Evolutionary conservation across 2,888 invertebrate species (phyloP), one percentile per base, ranked within the genome.

Genomic region (Listrodromus nycthemerus): DNA sequence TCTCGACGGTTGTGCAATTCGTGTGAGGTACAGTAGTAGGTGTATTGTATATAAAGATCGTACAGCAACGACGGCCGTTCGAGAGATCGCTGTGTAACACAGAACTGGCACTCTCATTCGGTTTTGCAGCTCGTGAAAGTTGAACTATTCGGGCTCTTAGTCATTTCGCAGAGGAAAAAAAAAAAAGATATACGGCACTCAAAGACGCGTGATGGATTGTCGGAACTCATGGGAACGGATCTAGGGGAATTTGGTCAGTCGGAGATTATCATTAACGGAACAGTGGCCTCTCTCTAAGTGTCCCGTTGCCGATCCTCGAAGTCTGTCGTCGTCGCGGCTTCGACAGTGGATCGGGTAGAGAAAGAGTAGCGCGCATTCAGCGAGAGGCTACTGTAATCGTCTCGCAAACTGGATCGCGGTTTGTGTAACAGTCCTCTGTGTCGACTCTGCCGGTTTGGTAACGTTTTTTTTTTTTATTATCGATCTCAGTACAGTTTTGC

Each of bases 61-160:
- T 33, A 69, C 67, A 61, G 61, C 27, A 19, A 74, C 65, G 55
- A 41, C 21, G 30, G 74, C 55, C 19, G 69, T 33, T 67, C 21
- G 66, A 74, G 69, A 61, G 74, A 58, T 37, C 24, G 52, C 65
- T 24, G 63, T 73, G 19, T 27, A 30, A 61, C 61, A 30, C 21
- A 67, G 6, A 13, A 13, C 65, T 58, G 58, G 73, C 61, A 79
- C 78, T 71, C 71, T 58, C 80, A 73, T 80, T 73, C 27, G 48
- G 55, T 67, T 80, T 74, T 73, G 78, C 63, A 50, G 63, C 61
- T 58, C 73, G 80, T 80, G 80, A 80, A 80, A 80, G 80, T 80
- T 80, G 67, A 33, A 66, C 80, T 55, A 66, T 58, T 27, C 45
- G 66, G 67, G 41, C 65, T 71, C 67, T 67, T 74, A 80, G 80